These are phyloP conservation scores for Chelonus formosanus DNA, from an alignment of 2,888 invertebrate genomes.

Conservation along the genomic window DNA sequence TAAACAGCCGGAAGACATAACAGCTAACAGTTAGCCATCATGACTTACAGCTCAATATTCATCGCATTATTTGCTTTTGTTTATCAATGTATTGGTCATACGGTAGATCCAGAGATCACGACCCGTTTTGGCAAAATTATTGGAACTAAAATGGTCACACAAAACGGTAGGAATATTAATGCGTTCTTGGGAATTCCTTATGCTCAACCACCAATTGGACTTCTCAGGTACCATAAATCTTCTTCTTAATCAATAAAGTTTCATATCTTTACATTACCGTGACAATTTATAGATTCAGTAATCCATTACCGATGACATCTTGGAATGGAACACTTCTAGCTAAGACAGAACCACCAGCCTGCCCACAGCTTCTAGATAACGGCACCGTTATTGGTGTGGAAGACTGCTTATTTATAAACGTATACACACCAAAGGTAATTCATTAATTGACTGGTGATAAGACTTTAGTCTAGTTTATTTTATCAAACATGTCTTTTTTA, in stretches of 20 bases:
- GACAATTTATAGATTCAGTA: slow-evolving; percentile 41
- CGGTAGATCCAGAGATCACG: slow-evolving; percentile 23
- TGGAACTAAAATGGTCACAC: slow-evolving; percentile 33
- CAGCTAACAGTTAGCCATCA: slow-evolving; percentile 30
- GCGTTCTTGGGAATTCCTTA: slow-evolving; percentile 45
- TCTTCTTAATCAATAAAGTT: neutral
- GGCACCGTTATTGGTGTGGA: slow-evolving; percentile 34
- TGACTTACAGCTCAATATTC: slow-evolving; percentile 29
- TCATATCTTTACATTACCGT: slow-evolving; percentile 1
- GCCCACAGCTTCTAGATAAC: slow-evolving; percentile 38
- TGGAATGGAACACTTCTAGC: slow-evolving; percentile 42
- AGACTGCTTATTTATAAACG: slow-evolving; percentile 41
- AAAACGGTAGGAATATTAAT: slow-evolving; percentile 33
- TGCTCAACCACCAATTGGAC: slow-evolving; percentile 41
- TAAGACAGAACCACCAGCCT: slow-evolving; percentile 33
- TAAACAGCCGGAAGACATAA: neutral
- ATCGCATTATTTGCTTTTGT: slow-evolving; percentile 15
- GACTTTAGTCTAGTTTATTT: neutral
- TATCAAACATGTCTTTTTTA: slow-evolving; percentile 20
- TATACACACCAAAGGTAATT: slow-evolving; percentile 43
- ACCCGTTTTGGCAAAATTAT: slow-evolving; percentile 36
- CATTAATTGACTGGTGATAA: no score
- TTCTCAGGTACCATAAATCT: slow-evolving; percentile 34
- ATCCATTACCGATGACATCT: slow-evolving; percentile 41
- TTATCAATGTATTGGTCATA: neutral